Conservation (phyloP, 1,140 invertebrate species). For the Drosophila kikkawai region DNA sequence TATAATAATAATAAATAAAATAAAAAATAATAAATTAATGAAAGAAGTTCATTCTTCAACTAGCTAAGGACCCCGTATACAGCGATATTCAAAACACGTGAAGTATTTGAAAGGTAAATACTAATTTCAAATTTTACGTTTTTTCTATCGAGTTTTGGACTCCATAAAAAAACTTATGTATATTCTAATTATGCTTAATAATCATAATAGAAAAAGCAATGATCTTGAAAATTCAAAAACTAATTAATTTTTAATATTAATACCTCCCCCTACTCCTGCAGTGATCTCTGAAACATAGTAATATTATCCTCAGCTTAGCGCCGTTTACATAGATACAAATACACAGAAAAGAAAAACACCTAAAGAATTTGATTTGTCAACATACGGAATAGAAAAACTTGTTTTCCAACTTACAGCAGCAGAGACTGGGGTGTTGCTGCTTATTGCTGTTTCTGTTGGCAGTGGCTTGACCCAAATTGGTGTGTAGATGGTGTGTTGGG, state of each 20-base stretch:
- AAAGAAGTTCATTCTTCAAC: background rate
- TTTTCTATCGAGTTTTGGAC: too few species aligned
- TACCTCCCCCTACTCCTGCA: background rate
- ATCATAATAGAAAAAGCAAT: too few species aligned
- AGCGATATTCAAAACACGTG: too few species aligned
- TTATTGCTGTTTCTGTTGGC: conserved; percentile 21
- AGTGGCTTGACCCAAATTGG: conserved; percentile 55
- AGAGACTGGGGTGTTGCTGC: background rate
- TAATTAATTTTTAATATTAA: background rate
- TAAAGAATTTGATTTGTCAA: conserved; percentile 48
- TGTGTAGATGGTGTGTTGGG: conserved; percentile 7
- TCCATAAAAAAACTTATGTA: too few species aligned
- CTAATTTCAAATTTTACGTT: too few species aligned
- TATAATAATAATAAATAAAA: background rate
- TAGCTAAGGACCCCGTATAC: too few species aligned
- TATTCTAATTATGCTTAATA: too few species aligned
- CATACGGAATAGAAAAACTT: conserved; percentile 32
- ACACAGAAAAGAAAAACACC: background rate
- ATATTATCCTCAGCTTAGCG: background rate
- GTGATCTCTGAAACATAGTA: background rate
- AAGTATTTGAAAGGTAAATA: too few species aligned
- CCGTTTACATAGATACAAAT: background rate
- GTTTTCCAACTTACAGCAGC: conserved; percentile 30
- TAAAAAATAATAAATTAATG: background rate
- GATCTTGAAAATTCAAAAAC: too few species aligned